Base-by-base conservation (phyloP, 2,888 invertebrate genomes). In the Phasia obesa region DNA sequence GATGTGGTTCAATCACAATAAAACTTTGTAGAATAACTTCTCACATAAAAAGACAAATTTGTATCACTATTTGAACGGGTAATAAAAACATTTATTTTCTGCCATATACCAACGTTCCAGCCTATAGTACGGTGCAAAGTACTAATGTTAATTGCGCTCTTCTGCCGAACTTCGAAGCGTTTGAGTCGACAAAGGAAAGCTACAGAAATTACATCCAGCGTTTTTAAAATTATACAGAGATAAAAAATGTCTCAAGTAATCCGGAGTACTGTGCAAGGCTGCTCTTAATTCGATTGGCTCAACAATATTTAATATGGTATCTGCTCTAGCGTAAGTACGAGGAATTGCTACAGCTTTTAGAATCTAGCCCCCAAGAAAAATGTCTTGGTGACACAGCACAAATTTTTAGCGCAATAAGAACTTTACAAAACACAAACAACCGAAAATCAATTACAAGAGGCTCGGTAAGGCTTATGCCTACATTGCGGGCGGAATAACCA, bases 341-440 rank as follows among this genome's bases (percentile, higher is more conserved):
- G 2, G 27, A 55, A 4, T 31, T 55, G 31, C 9, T 55, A 11
- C 17, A 27, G 9, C 27, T 55, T 27, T 9, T 55, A 9, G 55
- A 55, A 25, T 6, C 17, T 31, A 9, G 17, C 27, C 15, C 31
- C 53, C 1, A 53, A 15, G 53, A 53, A 53, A 19, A 53, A 53
- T 23, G 25, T 53, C 2, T 53, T 53, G n/a, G 53, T 53, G 17
- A 17, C 31, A 1, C 55, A 55, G 17, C 55, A 55, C 55, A 27
- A 55, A 11, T 55, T 55, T 31, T 11, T 55, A 7, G 3, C 38
- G 38, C 11, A 11, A 38, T 38, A 7, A 13, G 11, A 38, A 38
- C 2, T 13, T 13, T 7, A 7, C 9, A 9, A 38, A 38, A 3
- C 9, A 38, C 9, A 38, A 38, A 11, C 38, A 38, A 38, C 38